Conservation (phyloP, 2,113 vertebrate species). For the Tragelaphus strepsiceros region DNA sequence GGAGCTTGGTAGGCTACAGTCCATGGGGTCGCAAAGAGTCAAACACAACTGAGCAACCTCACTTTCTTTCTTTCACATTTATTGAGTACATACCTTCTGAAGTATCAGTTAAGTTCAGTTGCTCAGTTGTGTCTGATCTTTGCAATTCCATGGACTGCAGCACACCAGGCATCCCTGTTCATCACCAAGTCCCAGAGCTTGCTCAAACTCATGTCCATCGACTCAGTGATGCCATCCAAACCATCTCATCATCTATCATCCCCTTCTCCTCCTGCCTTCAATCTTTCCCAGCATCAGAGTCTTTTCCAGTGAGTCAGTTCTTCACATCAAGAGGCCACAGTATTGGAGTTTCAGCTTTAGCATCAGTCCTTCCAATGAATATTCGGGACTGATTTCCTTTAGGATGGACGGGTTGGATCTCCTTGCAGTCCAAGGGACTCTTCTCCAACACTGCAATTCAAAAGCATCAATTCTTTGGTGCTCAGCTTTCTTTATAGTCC, state of each 20-base stretch:
- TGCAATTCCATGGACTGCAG: not conserved
- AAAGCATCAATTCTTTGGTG: not conserved
- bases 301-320: not conserved
- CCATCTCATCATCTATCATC: not conserved
- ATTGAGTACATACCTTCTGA: not conserved
- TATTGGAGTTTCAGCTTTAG: not conserved
- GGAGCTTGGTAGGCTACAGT: not conserved
- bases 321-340: not conserved
- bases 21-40: accelerated
- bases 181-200: not conserved
- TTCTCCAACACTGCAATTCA: not conserved
- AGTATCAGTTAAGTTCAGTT: not conserved
- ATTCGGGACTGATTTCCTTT: not conserved
- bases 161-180: not conserved
- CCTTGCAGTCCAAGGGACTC: not conserved
- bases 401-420: not conserved
- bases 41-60: not conserved
- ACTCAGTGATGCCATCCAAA: not conserved
- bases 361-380: not conserved
- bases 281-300: not conserved
- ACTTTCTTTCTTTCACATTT: not conserved
- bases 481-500: not conserved
- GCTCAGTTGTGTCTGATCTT: not conserved
- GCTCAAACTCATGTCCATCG: not conserved
- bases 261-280: not conserved